A percentile compares a stretch with the other conserved stretches of the same genome.
Evolutionary conservation across 2,113 vertebrate species (phyloP).

Genomic region (Cheilinus undulatus): DNA sequence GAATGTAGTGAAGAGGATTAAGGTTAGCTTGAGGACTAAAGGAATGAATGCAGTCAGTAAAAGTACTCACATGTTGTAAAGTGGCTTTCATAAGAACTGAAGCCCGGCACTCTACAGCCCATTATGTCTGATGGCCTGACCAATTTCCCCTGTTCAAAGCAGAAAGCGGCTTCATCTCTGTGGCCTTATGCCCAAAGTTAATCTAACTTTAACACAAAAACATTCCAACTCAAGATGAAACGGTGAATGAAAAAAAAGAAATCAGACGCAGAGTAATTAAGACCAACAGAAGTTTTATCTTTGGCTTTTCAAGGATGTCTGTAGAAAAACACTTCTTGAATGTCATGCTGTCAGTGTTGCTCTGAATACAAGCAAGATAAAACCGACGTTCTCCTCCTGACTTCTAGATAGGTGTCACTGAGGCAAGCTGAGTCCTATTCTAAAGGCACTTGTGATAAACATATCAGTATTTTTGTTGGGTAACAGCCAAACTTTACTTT

Average conservation of each 20-base stretch:
- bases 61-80: slow-evolving; percentile 48
- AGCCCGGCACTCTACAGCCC: slow-evolving; percentile 69
- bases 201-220: slow-evolving; percentile 13
- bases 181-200: slow-evolving; percentile 34
- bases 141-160: slow-evolving; percentile 39
- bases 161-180: slow-evolving; percentile 23
- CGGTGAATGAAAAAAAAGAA: neutral
- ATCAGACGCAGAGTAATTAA: neutral
- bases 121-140: slow-evolving; percentile 64
- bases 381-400: slow-evolving; percentile 1
- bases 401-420: neutral
- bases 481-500: neutral
- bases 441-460: neutral
- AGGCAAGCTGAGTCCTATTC: neutral
- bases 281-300: neutral
- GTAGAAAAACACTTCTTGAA: neutral
- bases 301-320: neutral
- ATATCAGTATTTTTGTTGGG: neutral
- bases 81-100: slow-evolving; percentile 46
- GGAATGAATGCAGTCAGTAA: slow-evolving; percentile 31
- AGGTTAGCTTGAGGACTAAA: slow-evolving; percentile 33
- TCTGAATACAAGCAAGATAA: slow-evolving; percentile 14
- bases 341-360: slow-evolving; percentile 12
- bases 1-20: slow-evolving; percentile 39
- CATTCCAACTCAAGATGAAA: neutral